Evolutionary conservation across 2,797 vertebrate species (phyloP).

Genomic region (Chaetophractus vellerosus): DNA sequence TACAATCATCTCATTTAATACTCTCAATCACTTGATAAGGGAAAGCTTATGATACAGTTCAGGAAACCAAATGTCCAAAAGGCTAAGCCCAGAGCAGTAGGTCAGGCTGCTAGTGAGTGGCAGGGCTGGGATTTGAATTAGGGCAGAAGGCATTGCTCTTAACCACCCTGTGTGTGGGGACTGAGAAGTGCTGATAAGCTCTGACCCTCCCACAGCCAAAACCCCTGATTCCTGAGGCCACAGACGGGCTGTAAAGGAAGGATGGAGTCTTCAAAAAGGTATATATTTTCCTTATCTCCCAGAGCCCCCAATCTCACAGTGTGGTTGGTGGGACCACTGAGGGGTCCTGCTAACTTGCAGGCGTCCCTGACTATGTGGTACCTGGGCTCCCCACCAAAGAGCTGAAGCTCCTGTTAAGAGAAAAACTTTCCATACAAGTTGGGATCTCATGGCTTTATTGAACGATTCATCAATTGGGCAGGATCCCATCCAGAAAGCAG

Average conservation of each 20-base stretch:
- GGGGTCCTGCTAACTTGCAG: background rate
- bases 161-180: background rate
- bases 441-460: too few relatives aligned
- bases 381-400: background rate
- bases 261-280: background rate
- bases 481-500: too few relatives aligned
- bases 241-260: background rate
- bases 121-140: background rate
- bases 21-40: background rate
- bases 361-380: background rate
- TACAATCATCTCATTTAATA: background rate
- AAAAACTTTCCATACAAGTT: too few relatives aligned
- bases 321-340: background rate
- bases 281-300: constrained; percentile 55
- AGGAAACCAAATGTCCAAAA: background rate
- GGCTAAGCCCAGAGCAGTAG: background rate
- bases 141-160: background rate
- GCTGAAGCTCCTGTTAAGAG: background rate
- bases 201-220: background rate
- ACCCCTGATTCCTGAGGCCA: background rate
- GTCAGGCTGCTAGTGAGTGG: background rate
- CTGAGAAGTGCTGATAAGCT: background rate
- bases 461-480: too few relatives aligned
- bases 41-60: background rate
- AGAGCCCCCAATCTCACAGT: background rate